Conservation (phyloP, 2,888 invertebrate genomes). For the Hemistola chrysoprasaria region DNA sequence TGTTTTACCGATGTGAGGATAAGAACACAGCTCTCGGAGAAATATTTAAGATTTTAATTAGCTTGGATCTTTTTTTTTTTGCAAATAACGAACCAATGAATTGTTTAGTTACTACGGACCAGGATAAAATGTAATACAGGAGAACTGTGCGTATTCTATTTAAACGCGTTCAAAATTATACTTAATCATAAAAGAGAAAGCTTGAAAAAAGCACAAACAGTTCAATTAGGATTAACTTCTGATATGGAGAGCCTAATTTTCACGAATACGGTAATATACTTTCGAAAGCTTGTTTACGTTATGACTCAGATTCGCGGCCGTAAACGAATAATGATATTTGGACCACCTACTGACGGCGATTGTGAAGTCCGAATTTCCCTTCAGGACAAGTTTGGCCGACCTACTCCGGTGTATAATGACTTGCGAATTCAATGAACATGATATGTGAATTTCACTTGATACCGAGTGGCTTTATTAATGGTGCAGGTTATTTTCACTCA, state of each 20-base stretch:
- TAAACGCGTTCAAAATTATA: not conserved
- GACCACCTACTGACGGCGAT: constrained; percentile 10
- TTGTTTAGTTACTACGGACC: too few species aligned
- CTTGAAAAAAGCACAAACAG: constrained; percentile 9
- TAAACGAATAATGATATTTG: constrained; percentile 6
- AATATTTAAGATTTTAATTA: constrained; percentile 20
- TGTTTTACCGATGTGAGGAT: constrained; percentile 18
- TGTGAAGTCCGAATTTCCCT: constrained; percentile 4
- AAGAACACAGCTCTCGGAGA: constrained; percentile 11
- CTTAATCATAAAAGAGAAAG: constrained; percentile 13
- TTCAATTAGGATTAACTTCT: constrained; percentile 9
- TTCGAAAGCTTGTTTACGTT: constrained; percentile 10
- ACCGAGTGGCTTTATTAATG: constrained; percentile 5
- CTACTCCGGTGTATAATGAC: constrained; percentile 11
- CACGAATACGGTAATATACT: constrained; percentile 3
- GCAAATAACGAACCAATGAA: not conserved
- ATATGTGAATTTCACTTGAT: constrained; percentile 15
- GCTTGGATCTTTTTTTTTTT: constrained; percentile 6
- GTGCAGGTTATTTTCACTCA: constrained; percentile 8
- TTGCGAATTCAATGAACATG: constrained; percentile 16
- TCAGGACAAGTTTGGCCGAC: constrained; percentile 8
- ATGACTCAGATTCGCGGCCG: constrained; percentile 9
- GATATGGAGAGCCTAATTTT: constrained; percentile 17
- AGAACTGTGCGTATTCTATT: too few species aligned
- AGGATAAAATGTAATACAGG: too few species aligned